Base-by-base conservation (phyloP, 2,888 invertebrate genomes). In the Callimorpha dominula region DNA sequence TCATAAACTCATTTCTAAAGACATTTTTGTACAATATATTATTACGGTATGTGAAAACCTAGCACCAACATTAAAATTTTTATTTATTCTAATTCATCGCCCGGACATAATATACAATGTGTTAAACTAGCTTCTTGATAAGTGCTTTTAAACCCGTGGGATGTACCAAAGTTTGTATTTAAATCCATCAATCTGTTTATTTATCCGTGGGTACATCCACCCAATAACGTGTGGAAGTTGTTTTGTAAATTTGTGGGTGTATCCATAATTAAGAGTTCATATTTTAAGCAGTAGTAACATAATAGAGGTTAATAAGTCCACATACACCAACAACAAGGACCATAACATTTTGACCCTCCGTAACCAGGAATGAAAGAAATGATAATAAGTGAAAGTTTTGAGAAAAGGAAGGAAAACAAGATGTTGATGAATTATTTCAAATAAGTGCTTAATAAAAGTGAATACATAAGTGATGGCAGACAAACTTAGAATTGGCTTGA, bases 1-100 rank as follows among this genome's bases (percentile, higher is more conserved):
- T 70, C 70, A 46, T 65, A 62, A 84, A 85, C 77, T 81, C 74
- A 84, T 84, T 86, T 78, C 77, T 76, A 79, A 75, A 72, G 80
- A 81, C 82, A 76, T 83, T 83, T 85, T 81, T 80, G 76, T 79
- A 70, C 64, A 65, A 20, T 46, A 65, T 12, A 65, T 72, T 72
- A 49, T 74, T 49, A 65, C 40, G 11, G 46, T n/a, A 20, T 57
- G 46, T 50, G 15, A 46, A 50, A 46, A 70, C 46, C 14, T 46
- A 43, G 50, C 57, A 63, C 65, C 42, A 5, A 64, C 8, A 52
- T 52, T 52, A 52, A 49, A 52, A 40, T 64, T 52, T 52, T 62
- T 62, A 20, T 46, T 64, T 2, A 9, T 15, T 31, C 17, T 31
- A 20, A 9, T 7, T 54, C 43, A 17, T 60, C 14, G 60, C 14